Percentiles rank a stretch among this genome's conserved stretches.
These are phyloP conservation scores for Cephus sareptanus DNA, from an alignment of 2,888 invertebrate genomes.

Conservation along the genomic window DNA sequence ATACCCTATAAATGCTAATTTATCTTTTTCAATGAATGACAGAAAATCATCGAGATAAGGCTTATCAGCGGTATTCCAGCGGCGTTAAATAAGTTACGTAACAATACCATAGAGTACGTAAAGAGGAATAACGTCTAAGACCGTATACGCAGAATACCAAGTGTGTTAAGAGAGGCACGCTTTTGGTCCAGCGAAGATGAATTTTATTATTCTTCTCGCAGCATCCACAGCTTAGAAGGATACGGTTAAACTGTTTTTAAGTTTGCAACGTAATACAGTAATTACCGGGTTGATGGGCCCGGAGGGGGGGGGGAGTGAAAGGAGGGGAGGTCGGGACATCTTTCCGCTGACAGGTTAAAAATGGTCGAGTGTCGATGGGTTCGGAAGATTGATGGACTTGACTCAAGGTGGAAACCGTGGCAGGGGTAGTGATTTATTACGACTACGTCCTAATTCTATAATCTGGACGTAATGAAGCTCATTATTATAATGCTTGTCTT, in stretches of 20 bases:
- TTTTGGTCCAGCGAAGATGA: neutral
- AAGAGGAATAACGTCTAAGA: neutral
- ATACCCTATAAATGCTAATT: neutral
- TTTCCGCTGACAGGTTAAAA: conserved; percentile 7
- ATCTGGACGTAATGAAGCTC: conserved; percentile 57
- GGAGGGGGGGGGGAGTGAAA: neutral
- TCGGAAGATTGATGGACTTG: conserved; percentile 1
- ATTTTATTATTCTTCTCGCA: neutral
- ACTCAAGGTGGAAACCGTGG: neutral
- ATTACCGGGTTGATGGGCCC: neutral
- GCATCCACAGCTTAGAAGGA: neutral
- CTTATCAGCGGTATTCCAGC: neutral
- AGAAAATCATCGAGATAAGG: neutral
- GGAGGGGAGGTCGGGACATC: neutral
- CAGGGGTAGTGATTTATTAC: conserved; percentile 52
- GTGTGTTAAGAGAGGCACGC: neutral
- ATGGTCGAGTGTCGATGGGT: conserved; percentile 5
- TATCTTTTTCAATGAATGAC: neutral
- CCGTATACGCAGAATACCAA: neutral
- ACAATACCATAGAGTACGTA: neutral
- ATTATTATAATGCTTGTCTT: conserved; percentile 62
- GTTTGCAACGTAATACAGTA: conserved; percentile 7
- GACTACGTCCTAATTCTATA: conserved; percentile 59
- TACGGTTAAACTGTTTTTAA: conserved; percentile 2
- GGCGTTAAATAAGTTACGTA: neutral